phyloP scores from a whole-genome alignment of 2,113 vertebrate species.

The Tenebrosternarchus preto region DNA sequence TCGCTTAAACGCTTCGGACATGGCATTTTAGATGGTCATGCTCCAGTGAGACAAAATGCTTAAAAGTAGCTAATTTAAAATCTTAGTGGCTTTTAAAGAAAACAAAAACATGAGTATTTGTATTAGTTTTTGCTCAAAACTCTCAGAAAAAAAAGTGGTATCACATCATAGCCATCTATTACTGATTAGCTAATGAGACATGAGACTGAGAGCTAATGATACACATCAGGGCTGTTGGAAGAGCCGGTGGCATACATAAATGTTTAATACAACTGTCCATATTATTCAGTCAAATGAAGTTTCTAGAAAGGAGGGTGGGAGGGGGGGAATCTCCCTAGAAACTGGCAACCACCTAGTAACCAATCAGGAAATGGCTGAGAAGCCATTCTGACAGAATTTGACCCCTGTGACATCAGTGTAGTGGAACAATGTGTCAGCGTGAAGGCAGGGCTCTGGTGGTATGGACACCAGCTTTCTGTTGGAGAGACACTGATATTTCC shows the following conservation, averaged over 20 bases:
- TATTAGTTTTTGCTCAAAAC: too few relatives aligned
- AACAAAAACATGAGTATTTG: too few relatives aligned
- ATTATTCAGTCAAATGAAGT: conserved; percentile 27
- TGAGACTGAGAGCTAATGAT: too few relatives aligned
- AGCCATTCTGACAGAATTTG: conserved; percentile 48
- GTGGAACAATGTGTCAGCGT: conserved; percentile 51
- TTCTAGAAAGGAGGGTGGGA: conserved; percentile 15
- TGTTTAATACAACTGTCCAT: neutral
- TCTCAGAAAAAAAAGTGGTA: too few relatives aligned
- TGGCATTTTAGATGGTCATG: too few relatives aligned
- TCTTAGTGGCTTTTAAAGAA: too few relatives aligned
- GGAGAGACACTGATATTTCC: conserved; percentile 49
- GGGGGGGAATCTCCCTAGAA: conserved; percentile 35
- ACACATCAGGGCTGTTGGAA: neutral
- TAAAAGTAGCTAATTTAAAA: too few relatives aligned
- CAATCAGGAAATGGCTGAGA: conserved; percentile 42
- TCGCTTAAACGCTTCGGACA: too few relatives aligned
- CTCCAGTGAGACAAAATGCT: too few relatives aligned
- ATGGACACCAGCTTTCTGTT: conserved; percentile 11
- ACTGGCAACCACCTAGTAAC: conserved; percentile 35
- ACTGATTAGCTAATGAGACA: too few relatives aligned
- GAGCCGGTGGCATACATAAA: neutral
- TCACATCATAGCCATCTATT: too few relatives aligned
- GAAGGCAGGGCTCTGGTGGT: conserved; percentile 14
- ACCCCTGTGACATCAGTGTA: conserved; percentile 51